Conservation (phyloP, 2,797 vertebrate genomes). For the Poeciliopsis gracilis region DNA sequence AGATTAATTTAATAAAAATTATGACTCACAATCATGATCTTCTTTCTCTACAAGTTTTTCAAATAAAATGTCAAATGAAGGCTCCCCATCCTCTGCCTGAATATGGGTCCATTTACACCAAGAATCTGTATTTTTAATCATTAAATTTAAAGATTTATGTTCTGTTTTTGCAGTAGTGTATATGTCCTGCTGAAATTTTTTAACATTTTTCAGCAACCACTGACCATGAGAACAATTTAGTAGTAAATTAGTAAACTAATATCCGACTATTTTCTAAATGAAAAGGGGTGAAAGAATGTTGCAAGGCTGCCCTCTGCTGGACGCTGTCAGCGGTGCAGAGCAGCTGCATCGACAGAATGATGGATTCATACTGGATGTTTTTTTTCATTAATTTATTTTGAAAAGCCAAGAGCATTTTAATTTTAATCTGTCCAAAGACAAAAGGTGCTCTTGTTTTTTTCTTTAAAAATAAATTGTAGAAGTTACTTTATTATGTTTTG, state of each 20-base stretch:
- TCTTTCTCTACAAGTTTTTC: too few relatives aligned
- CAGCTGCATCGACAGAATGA: not conserved
- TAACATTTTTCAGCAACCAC: not conserved
- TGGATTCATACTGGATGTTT: not conserved
- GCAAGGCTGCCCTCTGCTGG: conserved; percentile 61
- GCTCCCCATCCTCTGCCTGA: too few relatives aligned
- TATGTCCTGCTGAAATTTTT: not conserved
- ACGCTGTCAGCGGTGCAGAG: conserved; percentile 18
- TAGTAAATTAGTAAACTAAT: not conserved
- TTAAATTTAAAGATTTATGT: not conserved
- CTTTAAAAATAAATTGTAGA: not conserved
- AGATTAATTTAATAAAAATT: too few relatives aligned
- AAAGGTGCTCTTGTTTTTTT: not conserved
- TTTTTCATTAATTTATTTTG: too few relatives aligned
- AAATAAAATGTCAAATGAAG: too few relatives aligned
- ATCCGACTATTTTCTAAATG: not conserved
- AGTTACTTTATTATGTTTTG: not conserved
- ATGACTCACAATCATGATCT: too few relatives aligned
- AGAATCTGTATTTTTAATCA: not conserved
- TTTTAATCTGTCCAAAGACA: not conserved
- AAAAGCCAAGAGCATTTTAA: not conserved
- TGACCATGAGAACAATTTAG: too few relatives aligned
- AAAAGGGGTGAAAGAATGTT: conserved; percentile 3
- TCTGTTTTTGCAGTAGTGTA: not conserved
- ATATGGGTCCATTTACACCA: too few relatives aligned